Evolutionary conservation across 2,888 invertebrate species (phyloP), one percentile per base, ranked within the genome.

Genomic region (Caenorhabditis panamensis): DNA sequence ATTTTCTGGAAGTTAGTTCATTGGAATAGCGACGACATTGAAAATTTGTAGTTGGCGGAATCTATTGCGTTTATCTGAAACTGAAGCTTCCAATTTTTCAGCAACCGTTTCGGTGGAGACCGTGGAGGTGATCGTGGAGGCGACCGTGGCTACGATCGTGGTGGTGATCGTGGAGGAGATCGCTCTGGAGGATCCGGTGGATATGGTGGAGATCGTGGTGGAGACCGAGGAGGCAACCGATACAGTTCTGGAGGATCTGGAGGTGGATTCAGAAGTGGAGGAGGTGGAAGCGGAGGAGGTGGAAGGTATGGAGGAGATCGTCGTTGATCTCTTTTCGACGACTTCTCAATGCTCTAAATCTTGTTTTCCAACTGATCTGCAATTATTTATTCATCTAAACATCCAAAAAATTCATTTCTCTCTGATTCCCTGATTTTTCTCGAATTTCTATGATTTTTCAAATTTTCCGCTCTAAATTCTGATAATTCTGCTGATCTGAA

Each of bases 221-320:
- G 66, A 24, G 59, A 78, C 36, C 54, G 64, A 20, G 49, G 64
- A 51, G 61, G 78, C 3, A 41, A 41, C 13, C 51, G 73, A n/a
- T 41, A 64, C n/a, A n/a, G n/a, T n/a, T n/a, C n/a, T n/a, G n/a
- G n/a, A n/a, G n/a, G n/a, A n/a, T n/a, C n/a, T n/a, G 71, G 71
- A 26, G 59, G 77, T 31, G 66, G 73, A 28, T 56, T 28, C 24
- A 44, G 62, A 11, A 66, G 61, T 28, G 62, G 66, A 24, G 59
- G 82, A 49, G 61, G 64, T 24, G 49, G 64, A 51, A 53, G 78
- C 3, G 53, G 51, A n/a, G 59, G 73, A n/a, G 53, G 73, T 28
- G 59, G 73, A 51, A 58, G 73, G 22, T 73, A 73, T 20, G 72
- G 64, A 54, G 71, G 71, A 47, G 81, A 79, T 61, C 75, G 83